Evolutionary conservation across 1,140 invertebrate genomes (phyloP).

Genomic region (Chionoecetes opilio): DNA sequence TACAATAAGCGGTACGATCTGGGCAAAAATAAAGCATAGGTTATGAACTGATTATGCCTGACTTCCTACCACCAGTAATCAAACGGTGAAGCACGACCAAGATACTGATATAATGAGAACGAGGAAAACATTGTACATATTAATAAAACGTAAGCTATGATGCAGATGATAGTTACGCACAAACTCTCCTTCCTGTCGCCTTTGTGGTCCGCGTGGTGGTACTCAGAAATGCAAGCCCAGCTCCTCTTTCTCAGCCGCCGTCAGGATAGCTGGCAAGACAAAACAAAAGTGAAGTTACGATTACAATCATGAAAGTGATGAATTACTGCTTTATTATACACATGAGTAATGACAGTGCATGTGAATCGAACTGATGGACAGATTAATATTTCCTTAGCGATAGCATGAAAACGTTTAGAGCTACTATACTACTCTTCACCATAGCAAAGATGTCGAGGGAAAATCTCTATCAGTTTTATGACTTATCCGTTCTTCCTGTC

Average conservation of each 20-base stretch:
- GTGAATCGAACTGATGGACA: not conserved
- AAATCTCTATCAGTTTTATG: no score
- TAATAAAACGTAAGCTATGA: not conserved
- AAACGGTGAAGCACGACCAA: not conserved
- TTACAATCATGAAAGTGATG: not conserved
- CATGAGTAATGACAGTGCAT: not conserved
- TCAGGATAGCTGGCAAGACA: slow-evolving; percentile 24
- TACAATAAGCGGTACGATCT: not conserved
- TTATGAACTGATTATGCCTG: no score
- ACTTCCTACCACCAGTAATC: not conserved
- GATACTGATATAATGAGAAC: not conserved
- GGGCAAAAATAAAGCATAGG: not conserved
- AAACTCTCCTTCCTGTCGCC: not conserved
- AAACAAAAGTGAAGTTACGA: not conserved
- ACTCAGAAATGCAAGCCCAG: not conserved
- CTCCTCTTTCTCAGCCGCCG: not conserved
- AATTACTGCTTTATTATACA: not conserved
- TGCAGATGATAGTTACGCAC: not conserved
- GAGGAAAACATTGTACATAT: not conserved
- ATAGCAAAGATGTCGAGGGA: no score
- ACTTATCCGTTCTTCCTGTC: no score
- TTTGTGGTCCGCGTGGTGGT: not conserved
- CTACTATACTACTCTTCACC: no score
- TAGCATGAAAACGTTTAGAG: not conserved
- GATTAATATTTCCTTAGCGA: not conserved